Evolutionary conservation across 2,113 vertebrate species (phyloP).

Genomic region (Syrmaticus mikado): DNA sequence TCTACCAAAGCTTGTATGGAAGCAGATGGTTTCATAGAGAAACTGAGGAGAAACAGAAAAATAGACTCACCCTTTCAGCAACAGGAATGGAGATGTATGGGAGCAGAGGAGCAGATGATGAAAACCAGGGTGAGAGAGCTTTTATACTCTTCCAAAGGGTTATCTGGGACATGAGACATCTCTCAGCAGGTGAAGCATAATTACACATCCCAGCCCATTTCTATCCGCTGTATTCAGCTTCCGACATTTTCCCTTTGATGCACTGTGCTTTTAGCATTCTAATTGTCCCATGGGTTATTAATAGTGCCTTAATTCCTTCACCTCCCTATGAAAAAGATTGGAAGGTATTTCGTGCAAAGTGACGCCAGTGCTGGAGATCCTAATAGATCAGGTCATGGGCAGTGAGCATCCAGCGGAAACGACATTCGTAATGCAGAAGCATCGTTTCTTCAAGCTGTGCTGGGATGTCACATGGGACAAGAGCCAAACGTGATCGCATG

Average conservation of each 20-base stretch:
- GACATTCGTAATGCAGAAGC: background rate
- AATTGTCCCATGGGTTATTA: slow-evolving; percentile 56
- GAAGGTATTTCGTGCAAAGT: slow-evolving; percentile 44
- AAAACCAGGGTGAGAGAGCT: background rate
- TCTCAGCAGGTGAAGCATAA: slow-evolving; percentile 30
- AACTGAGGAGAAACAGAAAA: background rate
- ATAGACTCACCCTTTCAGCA: slow-evolving; percentile 39
- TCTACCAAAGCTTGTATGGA: background rate
- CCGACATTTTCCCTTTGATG: slow-evolving; percentile 58
- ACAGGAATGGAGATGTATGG: background rate
- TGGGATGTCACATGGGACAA: background rate
- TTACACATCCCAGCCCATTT: slow-evolving; percentile 63
- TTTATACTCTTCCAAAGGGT: slow-evolving; percentile 50
- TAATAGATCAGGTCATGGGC: background rate
- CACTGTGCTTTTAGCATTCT: background rate
- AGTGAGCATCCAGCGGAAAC: background rate
- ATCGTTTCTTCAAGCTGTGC: background rate
- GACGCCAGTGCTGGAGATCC: background rate
- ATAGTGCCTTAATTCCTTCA: background rate
- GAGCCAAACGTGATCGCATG: background rate
- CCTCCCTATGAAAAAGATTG: slow-evolving; percentile 47
- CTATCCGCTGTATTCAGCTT: slow-evolving; percentile 35
- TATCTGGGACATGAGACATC: slow-evolving; percentile 65
- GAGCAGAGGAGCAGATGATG: background rate
- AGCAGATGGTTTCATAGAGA: background rate